Conservation (phyloP, 2,113 vertebrate species). For the Centropristis striata region DNA sequence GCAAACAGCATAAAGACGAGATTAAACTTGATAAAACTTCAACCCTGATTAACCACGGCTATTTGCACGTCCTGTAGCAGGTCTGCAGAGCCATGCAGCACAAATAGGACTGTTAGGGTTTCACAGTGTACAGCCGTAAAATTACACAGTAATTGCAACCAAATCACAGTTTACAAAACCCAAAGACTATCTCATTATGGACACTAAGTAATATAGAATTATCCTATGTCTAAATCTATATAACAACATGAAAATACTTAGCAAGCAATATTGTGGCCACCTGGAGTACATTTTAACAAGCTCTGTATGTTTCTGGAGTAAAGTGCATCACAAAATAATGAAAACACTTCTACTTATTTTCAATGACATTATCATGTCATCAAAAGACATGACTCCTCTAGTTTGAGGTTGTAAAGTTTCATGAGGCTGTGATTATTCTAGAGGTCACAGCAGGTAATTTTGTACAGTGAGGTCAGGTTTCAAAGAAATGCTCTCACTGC, state of each 20-base stretch:
- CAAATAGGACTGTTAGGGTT: conserved; percentile 37
- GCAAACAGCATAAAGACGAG: conserved; percentile 56
- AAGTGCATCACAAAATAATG: not conserved
- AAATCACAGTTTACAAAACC: conserved; percentile 4
- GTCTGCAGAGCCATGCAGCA: conserved; percentile 35
- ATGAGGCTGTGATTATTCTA: no score
- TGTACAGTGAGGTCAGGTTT: no score
- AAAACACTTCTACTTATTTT: not conserved
- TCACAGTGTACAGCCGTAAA: conserved; percentile 20
- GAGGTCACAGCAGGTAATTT: no score
- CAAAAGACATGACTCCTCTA: not conserved
- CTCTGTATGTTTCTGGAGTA: not conserved
- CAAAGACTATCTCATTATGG: conserved; percentile 1
- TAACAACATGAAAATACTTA: not conserved
- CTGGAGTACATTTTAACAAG: not conserved
- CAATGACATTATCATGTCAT: not conserved
- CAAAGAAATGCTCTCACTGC: no score
- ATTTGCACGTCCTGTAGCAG: conserved; percentile 46
- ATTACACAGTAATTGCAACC: conserved; percentile 33
- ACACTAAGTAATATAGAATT: no score
- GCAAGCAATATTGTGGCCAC: not conserved
- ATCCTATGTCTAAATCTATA: not conserved
- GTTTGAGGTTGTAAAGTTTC: no score
- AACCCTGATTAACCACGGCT: conserved; percentile 65
- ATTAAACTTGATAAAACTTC: conserved; percentile 79